phyloP scores from a whole-genome alignment of 2,888 invertebrate genomes.

The Trilocha varians region DNA sequence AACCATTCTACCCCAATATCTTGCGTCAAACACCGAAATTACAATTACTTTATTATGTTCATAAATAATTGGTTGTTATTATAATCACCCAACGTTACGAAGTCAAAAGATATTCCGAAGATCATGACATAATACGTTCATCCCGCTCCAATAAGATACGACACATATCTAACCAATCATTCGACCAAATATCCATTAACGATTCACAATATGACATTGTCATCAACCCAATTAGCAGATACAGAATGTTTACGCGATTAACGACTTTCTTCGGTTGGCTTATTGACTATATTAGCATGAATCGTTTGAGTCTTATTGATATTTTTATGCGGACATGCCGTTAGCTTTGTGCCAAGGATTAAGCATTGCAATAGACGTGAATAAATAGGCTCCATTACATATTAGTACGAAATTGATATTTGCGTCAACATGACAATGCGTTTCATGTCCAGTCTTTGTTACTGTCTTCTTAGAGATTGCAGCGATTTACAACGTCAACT shows the following conservation, averaged over 20 bases:
- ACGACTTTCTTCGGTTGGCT: neutral
- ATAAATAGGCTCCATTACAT: constrained; percentile 62
- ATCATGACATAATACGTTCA: too few species aligned
- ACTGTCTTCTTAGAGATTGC: too few species aligned
- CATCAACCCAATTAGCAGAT: constrained; percentile 20
- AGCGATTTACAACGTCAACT: too few species aligned
- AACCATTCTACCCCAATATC: too few species aligned
- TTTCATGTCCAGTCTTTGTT: constrained; percentile 4
- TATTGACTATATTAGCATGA: constrained; percentile 13
- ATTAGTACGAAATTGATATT: constrained; percentile 53
- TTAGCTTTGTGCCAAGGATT: constrained; percentile 63
- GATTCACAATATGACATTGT: constrained; percentile 8
- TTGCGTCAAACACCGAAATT: too few species aligned
- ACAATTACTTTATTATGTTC: too few species aligned
- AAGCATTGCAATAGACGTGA: constrained; percentile 56
- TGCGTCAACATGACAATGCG: constrained; percentile 13
- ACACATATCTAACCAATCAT: neutral
- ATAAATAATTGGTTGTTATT: too few species aligned
- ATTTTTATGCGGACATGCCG: constrained; percentile 58
- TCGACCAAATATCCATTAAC: neutral
- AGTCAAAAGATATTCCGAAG: constrained; percentile 12
- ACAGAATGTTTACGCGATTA: neutral
- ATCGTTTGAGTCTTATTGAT: constrained; percentile 20
- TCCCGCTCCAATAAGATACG: too few species aligned
- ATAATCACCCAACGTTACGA: too few species aligned